Evolutionary conservation across 1,140 invertebrate genomes (phyloP), one percentile per base, ranked within the genome.

Genomic region (Zaprionus davidi): DNA sequence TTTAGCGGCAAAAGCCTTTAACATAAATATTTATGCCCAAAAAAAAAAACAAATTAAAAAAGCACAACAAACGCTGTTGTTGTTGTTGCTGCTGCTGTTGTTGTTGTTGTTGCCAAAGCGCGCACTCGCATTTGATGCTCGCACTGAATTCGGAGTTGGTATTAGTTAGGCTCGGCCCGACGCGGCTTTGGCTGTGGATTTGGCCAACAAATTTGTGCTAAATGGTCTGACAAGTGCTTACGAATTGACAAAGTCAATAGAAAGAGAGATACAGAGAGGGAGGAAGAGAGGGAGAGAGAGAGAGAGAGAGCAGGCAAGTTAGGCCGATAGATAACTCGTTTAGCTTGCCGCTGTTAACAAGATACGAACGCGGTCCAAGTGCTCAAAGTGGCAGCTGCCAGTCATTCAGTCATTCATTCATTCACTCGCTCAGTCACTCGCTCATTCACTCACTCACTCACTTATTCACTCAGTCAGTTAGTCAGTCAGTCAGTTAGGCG

Each of bases 21-120:
- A 65, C 73, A 76, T 76, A 76, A 76, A 76, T 76, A 76, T 73
- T 73, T 73, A 73, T 73, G 65, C 65, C 71, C 71, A 73, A 73
- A 73, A 26, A 49, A 20, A 26, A 31, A 64, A 51, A 53, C 15
- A 22, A n/a, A 53, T 28, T 22, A 58, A 55, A 44, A 71, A 55
- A 55, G 26, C 34, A 41, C 63, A 65, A 58, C 41, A 67, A 46
- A 36, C 7, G 13, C 28, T 64, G 44, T 20, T 31, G 22, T 17
- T 60, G 38, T 24, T 60, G 38, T 7, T 44, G 41, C n/a, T 65
- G 55, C 5, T 44, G 41, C 13, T 65, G 55, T 13, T 72, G 41
- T 24, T 59, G 53, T 24, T 57, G 20, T 31, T 68, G 66, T 49
- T 46, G 49, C 24, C 57, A 36, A 51, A 44, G 55, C 44, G 62